These are phyloP conservation scores for Bicyclus anynana DNA, from an alignment of 1,140 invertebrate genomes.

Conservation along the genomic window DNA sequence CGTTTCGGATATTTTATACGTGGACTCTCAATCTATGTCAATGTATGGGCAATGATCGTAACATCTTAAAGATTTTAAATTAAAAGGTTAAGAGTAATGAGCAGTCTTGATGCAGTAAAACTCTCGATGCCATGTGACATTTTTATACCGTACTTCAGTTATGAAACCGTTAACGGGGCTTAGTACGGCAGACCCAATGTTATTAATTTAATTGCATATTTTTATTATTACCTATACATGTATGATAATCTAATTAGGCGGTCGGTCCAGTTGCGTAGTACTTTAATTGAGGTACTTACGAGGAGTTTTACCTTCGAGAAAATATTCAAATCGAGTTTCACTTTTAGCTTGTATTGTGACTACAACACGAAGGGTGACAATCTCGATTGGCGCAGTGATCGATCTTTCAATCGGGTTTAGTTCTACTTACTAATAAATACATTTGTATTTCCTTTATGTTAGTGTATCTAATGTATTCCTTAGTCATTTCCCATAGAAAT, in stretches of 20 bases:
- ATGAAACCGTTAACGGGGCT: conserved; percentile 11
- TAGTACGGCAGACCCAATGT: neutral
- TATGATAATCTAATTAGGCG: conserved; percentile 5
- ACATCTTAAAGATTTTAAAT: conserved; percentile 17
- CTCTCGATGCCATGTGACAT: conserved; percentile 5
- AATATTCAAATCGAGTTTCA: conserved; percentile 3
- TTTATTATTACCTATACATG: conserved; percentile 6
- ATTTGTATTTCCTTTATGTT: too few species aligned
- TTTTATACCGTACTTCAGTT: conserved; percentile 13
- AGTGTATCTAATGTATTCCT: too few species aligned
- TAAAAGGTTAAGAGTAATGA: conserved; percentile 10
- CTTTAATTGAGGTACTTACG: conserved; percentile 12
- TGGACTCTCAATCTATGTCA: neutral
- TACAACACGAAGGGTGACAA: neutral
- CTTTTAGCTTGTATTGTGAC: conserved; percentile 1
- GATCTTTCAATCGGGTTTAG: neutral
- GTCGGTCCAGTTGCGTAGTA: neutral
- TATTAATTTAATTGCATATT: conserved; percentile 14
- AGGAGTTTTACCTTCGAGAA: conserved; percentile 4
- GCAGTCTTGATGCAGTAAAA: conserved; percentile 20
- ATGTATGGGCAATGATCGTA: conserved; percentile 15
- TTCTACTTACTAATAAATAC: neutral
- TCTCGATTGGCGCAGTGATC: neutral
- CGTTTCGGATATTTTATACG: neutral
- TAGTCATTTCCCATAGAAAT: too few species aligned